Base-by-base conservation (phyloP, 2,888 invertebrate genomes). In the Embidobia sp. region DNA sequence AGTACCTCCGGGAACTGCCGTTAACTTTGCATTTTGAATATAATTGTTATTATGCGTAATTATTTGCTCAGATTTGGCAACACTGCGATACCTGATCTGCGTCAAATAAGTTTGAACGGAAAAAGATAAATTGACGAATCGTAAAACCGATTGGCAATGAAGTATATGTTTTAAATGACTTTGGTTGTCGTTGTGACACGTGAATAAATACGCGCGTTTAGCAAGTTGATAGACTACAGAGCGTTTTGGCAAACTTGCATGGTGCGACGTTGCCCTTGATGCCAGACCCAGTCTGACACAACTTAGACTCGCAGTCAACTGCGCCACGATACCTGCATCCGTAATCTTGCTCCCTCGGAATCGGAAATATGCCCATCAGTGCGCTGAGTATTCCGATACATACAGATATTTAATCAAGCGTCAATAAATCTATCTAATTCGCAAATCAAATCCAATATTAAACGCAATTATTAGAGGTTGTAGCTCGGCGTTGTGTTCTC, bases 221-320 rank as follows among this genome's bases (percentile, higher is more conserved):
- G 18, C 79, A 82, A 83, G 85, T 86, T 86, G 86, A 86, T 86
- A 80, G 85, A 82, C 80, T 86, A 86, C 85, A 86, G 82, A 80
- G 78, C 80, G 80, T 79, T 85, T 86, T 85, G 86, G 86, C 86
- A 83, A 84, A 83, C 75, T 80, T 80, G 48, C 63, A 35, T 40
- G 57, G 15, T 59, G 61, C 69, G 46, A 42, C 31, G 53, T 48
- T 16, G 51, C 33, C 48, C 67, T 64, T 59, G 66, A 57, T 40
- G 61, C 55, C 66, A 49, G 49, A 48, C 29, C 15, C 80, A 80
- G 84, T 82, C 27, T 59, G 59, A 59, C 27, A 49, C 59, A 16
- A 51, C 51, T 51, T 26, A 29, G 57, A 73, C 22, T 49, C 19
- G 19, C 42, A 49, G 73, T 57, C 48, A 35, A 42, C 31, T 15